Base-by-base conservation (phyloP, 37 sponge, comb jelly and placozoan genomes). In the Ephydatia muelleri region DNA sequence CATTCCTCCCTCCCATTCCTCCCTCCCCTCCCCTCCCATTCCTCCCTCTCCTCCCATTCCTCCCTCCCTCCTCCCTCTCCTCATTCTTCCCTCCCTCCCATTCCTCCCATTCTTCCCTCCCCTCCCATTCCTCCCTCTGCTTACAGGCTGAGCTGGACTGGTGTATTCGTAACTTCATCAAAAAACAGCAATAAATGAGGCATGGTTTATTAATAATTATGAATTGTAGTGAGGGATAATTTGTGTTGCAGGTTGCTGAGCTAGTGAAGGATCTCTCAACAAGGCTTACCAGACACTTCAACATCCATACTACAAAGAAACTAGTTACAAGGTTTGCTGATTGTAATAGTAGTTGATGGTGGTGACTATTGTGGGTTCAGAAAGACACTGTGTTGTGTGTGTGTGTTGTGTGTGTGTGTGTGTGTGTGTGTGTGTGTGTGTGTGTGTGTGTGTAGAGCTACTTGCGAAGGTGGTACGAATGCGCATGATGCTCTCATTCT, bases 131-230 rank as follows among this genome's bases (percentile, higher is more conserved):
- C 6, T 2, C 68, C 34, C 67, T 23, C 57, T 14, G 0, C 9
- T 26, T 27, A 13, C 69, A 37, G 22, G 26, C 67, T 36, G 95
- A 95, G 83, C 19, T 31, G 67, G 73, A 80, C 6, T 95, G 95
- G 95, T 89, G 92, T 68, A 68, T 57, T n/a, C 40, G 90, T 23
- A 89, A 90, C 75, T 22, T 87, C 33, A 66, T 95, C 39, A 72
- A 87, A 70, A 34, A 31, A 82, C 40, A 27, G 77, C 69, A 28
- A 83, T 95, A 66, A 87, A 87, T 47, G 88, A 70, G 43, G 85
- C 85, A 38, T 37, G 23, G 30, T 36, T 14, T 26, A 13, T 28
- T 31, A 4, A 33, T 36, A 21, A 11, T 19, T 6, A 8, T 39
- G 36, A 3, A 12, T n/a, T n/a, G n/a, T n/a, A 38, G 22, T 4